Conservation (phyloP, 2,888 invertebrate species). For the Amorpha juglandis region DNA sequence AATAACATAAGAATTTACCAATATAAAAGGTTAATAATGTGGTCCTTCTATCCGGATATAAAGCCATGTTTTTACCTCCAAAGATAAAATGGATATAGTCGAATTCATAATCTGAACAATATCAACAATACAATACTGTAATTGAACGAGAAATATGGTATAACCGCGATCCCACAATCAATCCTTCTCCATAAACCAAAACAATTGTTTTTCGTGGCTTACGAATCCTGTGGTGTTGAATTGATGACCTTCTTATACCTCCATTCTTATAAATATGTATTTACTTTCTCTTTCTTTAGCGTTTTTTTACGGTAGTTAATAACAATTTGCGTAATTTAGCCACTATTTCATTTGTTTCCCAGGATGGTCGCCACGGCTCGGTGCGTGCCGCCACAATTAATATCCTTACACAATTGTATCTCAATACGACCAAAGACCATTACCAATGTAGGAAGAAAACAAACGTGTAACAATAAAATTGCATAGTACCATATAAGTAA, state of each 20-base stretch:
- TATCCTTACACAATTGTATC: slow-evolving; percentile 24
- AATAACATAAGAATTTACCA: too few relatives aligned
- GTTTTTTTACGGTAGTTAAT: too few relatives aligned
- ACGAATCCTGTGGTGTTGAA: background rate
- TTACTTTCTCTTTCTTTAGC: background rate
- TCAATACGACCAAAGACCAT: slow-evolving; percentile 17
- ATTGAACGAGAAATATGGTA: slow-evolving; percentile 61
- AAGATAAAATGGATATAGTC: too few relatives aligned
- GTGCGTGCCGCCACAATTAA: slow-evolving; percentile 18
- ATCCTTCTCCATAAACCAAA: slow-evolving; percentile 45
- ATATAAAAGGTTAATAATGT: background rate
- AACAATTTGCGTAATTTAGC: background rate
- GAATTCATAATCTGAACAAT: too few relatives aligned
- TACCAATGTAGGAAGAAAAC: slow-evolving; percentile 15
- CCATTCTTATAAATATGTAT: background rate
- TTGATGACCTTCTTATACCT: background rate
- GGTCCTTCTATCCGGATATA: too few relatives aligned
- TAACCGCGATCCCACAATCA: slow-evolving; percentile 74
- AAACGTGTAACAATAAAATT: slow-evolving; percentile 52
- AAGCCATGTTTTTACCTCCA: too few relatives aligned
- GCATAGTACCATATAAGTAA: slow-evolving; percentile 37
- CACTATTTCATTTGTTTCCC: slow-evolving; percentile 18
- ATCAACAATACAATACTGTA: slow-evolving; percentile 41
- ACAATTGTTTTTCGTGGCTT: slow-evolving; percentile 44
- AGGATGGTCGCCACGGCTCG: slow-evolving; percentile 25